phyloP scores from a whole-genome alignment of 2,888 invertebrate genomes.

The Lasioglossum lativentre region DNA sequence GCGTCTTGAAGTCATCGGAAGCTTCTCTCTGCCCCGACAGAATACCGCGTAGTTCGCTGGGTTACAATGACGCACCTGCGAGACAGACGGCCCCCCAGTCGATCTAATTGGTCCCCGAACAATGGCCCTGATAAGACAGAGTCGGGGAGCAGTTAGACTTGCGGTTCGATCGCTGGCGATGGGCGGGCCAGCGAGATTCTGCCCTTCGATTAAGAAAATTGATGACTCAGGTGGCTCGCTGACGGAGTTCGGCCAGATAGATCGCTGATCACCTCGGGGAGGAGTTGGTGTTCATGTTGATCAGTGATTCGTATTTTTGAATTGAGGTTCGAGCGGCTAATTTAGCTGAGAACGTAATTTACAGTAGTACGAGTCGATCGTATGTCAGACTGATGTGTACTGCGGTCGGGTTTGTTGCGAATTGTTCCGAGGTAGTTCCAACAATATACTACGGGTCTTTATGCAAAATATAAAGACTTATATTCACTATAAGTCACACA shows the following conservation, averaged over 20 bases:
- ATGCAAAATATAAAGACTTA: neutral
- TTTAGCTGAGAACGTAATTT: neutral
- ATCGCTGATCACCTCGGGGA: neutral
- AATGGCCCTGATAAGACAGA: slow-evolving; percentile 23
- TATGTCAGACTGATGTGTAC: neutral
- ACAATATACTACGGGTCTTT: neutral
- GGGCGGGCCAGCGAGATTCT: neutral
- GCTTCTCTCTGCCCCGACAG: neutral
- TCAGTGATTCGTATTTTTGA: neutral
- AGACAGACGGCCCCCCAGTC: neutral
- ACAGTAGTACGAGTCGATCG: neutral
- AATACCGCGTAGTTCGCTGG: neutral
- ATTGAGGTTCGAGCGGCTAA: neutral
- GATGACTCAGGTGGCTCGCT: neutral
- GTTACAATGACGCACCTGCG: slow-evolving; percentile 3
- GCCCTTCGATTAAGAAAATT: neutral
- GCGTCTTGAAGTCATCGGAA: neutral
- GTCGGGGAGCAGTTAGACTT: neutral
- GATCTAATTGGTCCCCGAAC: slow-evolving; percentile 27
- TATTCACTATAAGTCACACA: neutral
- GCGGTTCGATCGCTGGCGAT: neutral
- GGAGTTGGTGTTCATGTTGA: neutral
- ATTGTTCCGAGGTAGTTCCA: too few species aligned
- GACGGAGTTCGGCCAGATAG: neutral
- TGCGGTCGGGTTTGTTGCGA: neutral